Base-by-base conservation (phyloP, 2,113 vertebrate genomes). In the Tupaia chinensis region DNA sequence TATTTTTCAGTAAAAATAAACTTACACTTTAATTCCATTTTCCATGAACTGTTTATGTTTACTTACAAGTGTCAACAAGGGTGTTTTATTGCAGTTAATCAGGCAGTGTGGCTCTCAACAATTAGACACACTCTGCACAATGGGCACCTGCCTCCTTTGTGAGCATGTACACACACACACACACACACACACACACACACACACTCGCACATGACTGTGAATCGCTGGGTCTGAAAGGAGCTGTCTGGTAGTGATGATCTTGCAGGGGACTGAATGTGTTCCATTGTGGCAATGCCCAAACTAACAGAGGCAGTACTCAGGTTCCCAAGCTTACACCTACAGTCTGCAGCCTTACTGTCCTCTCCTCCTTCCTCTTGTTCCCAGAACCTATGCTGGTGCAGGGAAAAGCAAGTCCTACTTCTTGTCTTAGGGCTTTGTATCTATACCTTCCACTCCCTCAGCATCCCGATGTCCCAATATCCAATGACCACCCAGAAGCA, bases 101-200 rank as follows among this genome's bases (percentile, higher is more conserved):
- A 34, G 25, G 12, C 53, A 77, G 23, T 63, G 16, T 61, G 74
- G 54, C 13, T 9, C 69, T 7, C 11, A 54, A 20, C 53, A 81
- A 7, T 63, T n/a, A 70, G 68, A 93, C n/a, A 66, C 14, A 20
- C 5, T 80, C 32, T 3, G 25, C 13, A 34, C 8, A 53, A 61
- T 2, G 11, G 25, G 22, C 23, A 15, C n/a, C 11, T 1, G 44
- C 44, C 44, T 44, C 44, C 44, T 44, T 44, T 44, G 44, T 44
- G 44, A 44, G 44, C 15, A 16, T 0, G 9, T 19, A 11, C 32
- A 17, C 58, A 3, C 0, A 16, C 22, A 1, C 10, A 9, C 20
- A 22, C 12, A 25, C n/a, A 79, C 20, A 16, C 7, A 8, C 0
- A 4, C 68, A 6, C 68, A 29, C 22, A 65, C 15, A 4, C 68